Evolutionary conservation across 2,888 invertebrate genomes (phyloP).

Genomic region (Ennomos erosarius): DNA sequence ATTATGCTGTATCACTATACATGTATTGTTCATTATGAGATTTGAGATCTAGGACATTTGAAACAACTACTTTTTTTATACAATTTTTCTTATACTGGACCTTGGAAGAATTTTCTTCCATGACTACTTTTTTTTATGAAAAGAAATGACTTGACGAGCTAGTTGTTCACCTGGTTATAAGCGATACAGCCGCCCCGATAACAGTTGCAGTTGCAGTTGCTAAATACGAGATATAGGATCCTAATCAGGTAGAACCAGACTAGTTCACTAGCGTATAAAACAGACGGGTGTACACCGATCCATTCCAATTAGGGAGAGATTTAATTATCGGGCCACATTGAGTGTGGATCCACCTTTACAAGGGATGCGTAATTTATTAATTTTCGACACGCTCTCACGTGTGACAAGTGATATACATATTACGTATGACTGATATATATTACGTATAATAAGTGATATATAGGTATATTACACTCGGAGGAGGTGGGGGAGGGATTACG

Average conservation of each 20-base stretch:
- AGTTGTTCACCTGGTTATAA: too few species aligned
- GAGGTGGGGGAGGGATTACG: neutral
- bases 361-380: conserved; percentile 45
- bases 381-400: conserved; percentile 37
- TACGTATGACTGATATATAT: conserved; percentile 3
- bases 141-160: too few species aligned
- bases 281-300: conserved; percentile 43
- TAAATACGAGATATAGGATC: conserved; percentile 2
- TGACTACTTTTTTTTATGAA: too few species aligned
- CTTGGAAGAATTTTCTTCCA: too few species aligned
- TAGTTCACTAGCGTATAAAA: conserved; percentile 9
- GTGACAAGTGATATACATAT: conserved; percentile 18
- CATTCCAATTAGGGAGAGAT: conserved; percentile 58
- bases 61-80: neutral
- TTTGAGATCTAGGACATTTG: too few species aligned
- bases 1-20: too few species aligned
- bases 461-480: too few species aligned
- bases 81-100: neutral
- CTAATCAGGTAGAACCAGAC: conserved; percentile 16
- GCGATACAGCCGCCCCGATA: too few species aligned
- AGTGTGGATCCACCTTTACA: conserved; percentile 44
- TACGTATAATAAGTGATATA: neutral
- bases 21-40: too few species aligned
- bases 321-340: conserved; percentile 60
- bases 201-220: too few species aligned